phyloP scores from a whole-genome alignment of 64 coral and sea anemone species.

The Dendrophyllia cribrosa region DNA sequence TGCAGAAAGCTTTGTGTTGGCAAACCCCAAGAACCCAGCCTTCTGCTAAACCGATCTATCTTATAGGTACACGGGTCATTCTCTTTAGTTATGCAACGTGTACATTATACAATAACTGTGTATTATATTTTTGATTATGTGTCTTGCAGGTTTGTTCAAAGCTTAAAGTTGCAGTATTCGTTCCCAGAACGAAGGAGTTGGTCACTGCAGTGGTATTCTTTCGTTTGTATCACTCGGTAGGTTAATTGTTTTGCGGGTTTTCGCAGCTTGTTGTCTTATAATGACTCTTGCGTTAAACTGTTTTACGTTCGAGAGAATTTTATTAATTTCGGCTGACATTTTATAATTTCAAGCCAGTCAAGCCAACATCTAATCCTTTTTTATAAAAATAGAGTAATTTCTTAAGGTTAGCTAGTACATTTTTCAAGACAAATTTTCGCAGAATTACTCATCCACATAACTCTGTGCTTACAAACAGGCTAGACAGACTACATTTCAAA shows the following conservation, averaged over 20 bases:
- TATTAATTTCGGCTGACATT: background rate
- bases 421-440: no score
- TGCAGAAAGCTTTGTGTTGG: conserved; percentile 2
- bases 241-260: background rate
- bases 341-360: background rate
- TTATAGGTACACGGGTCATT: background rate
- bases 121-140: background rate
- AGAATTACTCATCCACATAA: no score
- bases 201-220: background rate
- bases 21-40: background rate
- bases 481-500: background rate
- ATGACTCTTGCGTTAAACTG: background rate
- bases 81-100: background rate
- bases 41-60: background rate
- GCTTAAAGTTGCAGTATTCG: background rate
- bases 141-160: conserved; percentile 5
- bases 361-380: background rate
- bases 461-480: no score
- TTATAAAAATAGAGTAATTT: background rate
- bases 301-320: background rate
- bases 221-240: background rate
- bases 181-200: background rate
- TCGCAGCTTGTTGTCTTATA: background rate
- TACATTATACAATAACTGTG: background rate
- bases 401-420: no score